A percentile compares a stretch with the other conserved stretches of the same genome.
Evolutionary conservation across 2,888 invertebrate species (phyloP).

Genomic region (Physocephala rufipes): DNA sequence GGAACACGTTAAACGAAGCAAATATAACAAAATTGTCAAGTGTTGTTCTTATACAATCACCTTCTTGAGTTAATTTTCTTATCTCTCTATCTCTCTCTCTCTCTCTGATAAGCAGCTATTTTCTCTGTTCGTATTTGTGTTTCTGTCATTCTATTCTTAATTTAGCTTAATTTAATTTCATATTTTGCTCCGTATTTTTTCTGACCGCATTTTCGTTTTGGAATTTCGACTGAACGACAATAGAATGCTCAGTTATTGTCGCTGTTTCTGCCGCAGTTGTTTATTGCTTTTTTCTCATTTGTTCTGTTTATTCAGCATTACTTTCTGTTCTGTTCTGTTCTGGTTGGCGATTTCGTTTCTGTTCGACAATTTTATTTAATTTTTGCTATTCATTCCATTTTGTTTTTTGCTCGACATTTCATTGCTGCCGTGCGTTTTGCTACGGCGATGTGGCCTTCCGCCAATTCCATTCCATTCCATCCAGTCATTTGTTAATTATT

Average conservation of each 20-base stretch:
- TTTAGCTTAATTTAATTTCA: constrained; percentile 18
- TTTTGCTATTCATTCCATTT: too few relatives aligned
- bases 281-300: constrained; percentile 4
- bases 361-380: too few relatives aligned
- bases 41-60: neutral
- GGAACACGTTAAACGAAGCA: too few relatives aligned
- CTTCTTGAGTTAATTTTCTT: neutral
- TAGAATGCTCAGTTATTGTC: constrained; percentile 40
- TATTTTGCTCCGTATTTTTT: constrained; percentile 3
- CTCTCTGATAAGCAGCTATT: neutral
- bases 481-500: constrained; percentile 33
- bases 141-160: neutral
- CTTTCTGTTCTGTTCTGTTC: constrained; percentile 17
- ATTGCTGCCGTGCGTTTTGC: too few relatives aligned
- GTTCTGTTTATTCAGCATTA: neutral
- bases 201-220: neutral
- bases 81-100: neutral
- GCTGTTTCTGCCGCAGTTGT: neutral
- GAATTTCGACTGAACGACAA: neutral
- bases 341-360: neutral
- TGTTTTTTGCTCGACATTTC: too few relatives aligned
- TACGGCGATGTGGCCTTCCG: too few relatives aligned
- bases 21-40: too few relatives aligned
- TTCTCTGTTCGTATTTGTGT: neutral
- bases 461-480: neutral